Conservation (phyloP, 2,797 vertebrate species). For the Crenuchus spilurus region DNA sequence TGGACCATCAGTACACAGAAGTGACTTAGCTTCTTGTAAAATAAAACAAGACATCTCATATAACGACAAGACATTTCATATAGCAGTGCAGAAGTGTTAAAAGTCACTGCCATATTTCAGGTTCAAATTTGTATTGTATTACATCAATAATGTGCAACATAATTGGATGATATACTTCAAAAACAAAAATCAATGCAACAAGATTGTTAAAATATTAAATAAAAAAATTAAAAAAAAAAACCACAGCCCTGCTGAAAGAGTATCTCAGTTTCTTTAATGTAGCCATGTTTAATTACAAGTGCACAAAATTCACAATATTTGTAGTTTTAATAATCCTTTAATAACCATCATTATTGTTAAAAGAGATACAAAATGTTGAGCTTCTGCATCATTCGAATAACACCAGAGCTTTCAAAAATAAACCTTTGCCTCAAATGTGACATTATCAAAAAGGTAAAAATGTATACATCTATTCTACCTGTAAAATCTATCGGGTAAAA, state of each 20-base stretch:
- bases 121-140: neutral
- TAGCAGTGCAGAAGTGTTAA: too few species aligned
- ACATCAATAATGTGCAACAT: too few species aligned
- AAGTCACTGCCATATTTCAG: neutral
- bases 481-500: constrained; percentile 44
- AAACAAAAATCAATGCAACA: neutral
- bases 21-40: too few species aligned
- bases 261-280: too few species aligned
- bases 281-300: constrained; percentile 48
- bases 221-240: too few species aligned
- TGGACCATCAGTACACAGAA: too few species aligned
- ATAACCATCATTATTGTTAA: constrained; percentile 54
- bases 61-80: too few species aligned
- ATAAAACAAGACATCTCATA: too few species aligned
- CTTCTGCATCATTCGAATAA: constrained; percentile 45
- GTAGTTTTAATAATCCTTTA: constrained; percentile 56
- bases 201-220: neutral
- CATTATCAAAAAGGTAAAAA: constrained; percentile 51
- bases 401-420: constrained; percentile 55
- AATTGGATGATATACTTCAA: too few species aligned
- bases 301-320: constrained; percentile 47
- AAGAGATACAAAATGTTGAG: constrained; percentile 53
- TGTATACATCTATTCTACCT: constrained; percentile 51
- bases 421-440: constrained; percentile 49
- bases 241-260: neutral